Conservation (phyloP, 2,797 vertebrate species). For the Poecilia velifera region DNA sequence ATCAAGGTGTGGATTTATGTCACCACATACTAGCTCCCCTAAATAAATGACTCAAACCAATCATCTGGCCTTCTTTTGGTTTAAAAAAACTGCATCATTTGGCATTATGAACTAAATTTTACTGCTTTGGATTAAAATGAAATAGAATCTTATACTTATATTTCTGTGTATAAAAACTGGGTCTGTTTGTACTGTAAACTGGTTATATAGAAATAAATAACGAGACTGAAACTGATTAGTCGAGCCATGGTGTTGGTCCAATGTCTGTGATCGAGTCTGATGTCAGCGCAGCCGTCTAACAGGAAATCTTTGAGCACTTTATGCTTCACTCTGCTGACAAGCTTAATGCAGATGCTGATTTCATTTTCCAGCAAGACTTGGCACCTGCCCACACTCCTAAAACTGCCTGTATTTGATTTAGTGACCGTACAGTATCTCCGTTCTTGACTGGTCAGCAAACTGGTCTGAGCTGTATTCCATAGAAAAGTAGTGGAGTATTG, state of each 20-base stretch:
- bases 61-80: neutral
- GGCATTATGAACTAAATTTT: neutral
- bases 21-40: neutral
- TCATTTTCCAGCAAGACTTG: constrained; percentile 3
- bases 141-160: neutral
- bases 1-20: neutral
- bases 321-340: neutral
- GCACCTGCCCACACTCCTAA: neutral
- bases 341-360: neutral
- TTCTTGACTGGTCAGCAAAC: neutral
- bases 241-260: neutral
- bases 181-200: neutral
- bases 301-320: neutral
- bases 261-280: neutral
- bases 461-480: neutral
- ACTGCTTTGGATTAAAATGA: neutral
- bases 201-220: neutral
- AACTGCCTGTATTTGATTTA: neutral
- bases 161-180: neutral
- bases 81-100: neutral
- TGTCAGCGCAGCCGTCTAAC: neutral
- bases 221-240: neutral
- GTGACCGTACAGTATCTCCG: neutral
- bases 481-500: neutral
- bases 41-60: neutral